Percentiles rank a stretch among this genome's conserved stretches.
These are phyloP conservation scores for Thumatha senex DNA, from an alignment of 2,888 invertebrate genomes.

Conservation along the genomic window DNA sequence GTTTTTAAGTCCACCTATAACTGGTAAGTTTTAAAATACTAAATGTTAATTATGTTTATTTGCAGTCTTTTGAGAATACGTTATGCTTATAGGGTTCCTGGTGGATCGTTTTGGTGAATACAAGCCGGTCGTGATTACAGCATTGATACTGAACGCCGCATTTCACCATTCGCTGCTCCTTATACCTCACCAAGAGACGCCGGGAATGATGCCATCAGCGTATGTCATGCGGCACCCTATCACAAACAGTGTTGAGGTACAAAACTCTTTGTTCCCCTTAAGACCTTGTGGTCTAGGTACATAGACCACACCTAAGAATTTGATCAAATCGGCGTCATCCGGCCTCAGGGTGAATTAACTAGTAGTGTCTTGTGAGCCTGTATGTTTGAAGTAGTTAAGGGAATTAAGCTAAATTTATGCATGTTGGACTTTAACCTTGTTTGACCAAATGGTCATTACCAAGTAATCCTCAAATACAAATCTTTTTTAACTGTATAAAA, in stretches of 20 bases:
- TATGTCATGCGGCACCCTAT: conserved; percentile 90
- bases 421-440: conserved; percentile 47
- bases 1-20: conserved; percentile 92
- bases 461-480: no score
- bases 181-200: conserved; percentile 91
- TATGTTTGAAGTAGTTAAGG: conserved; percentile 71
- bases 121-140: conserved; percentile 91
- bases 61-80: conserved; percentile 9
- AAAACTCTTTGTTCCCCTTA: conserved; percentile 53
- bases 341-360: conserved; percentile 74
- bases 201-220: conserved; percentile 89
- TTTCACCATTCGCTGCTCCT: conserved; percentile 91
- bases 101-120: conserved; percentile 95
- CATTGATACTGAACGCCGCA: conserved; percentile 89
- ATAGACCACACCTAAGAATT: conserved; percentile 75
- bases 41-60: not conserved
- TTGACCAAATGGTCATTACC: conserved; percentile 22
- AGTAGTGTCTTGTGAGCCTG: conserved; percentile 66
- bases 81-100: conserved; percentile 85
- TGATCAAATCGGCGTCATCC: conserved; percentile 81
- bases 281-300: conserved; percentile 57
- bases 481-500: no score
- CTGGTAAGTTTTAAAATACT: conserved; percentile 80
- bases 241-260: conserved; percentile 87
- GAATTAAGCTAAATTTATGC: conserved; percentile 73